These are phyloP conservation scores for Natrix natrix DNA, from an alignment of 2,797 vertebrate species.

Conservation along the genomic window DNA sequence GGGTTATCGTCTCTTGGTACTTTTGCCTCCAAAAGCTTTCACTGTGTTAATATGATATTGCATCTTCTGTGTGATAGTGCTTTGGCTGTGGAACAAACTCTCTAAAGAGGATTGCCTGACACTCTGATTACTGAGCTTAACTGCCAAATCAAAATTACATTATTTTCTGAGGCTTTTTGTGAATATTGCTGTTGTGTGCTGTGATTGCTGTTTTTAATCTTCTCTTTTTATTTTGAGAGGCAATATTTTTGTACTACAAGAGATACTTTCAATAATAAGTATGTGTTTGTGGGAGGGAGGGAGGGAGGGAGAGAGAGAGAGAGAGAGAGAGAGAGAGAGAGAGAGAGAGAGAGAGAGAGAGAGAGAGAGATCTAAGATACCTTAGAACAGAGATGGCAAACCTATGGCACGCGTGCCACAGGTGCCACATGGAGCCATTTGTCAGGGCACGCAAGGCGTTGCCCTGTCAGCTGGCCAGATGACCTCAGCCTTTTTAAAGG, in stretches of 20 bases:
- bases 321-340: too few species aligned
- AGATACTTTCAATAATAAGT: background rate
- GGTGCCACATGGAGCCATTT: too few species aligned
- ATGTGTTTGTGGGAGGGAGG: background rate
- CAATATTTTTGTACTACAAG: background rate
- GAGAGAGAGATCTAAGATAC: background rate
- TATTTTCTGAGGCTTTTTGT: background rate
- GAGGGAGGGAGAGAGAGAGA: too few species aligned
- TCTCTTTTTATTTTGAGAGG: background rate
- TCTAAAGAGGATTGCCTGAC: background rate
- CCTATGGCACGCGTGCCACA: too few species aligned
- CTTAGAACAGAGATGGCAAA: background rate
- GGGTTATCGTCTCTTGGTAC: background rate
- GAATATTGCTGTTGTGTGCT: background rate
- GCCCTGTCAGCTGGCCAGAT: too few species aligned
- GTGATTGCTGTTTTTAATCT: background rate
- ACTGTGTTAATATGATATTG: background rate
- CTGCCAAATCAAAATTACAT: background rate
- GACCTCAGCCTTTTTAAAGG: too few species aligned
- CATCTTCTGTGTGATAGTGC: background rate
- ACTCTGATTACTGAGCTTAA: background rate
- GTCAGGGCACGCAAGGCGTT: too few species aligned
- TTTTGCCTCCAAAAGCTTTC: background rate
- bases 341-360: too few species aligned
- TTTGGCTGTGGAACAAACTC: background rate